These are phyloP conservation scores for Scaptomyza parva DNA, from an alignment of 2,888 invertebrate species.

Conservation along the genomic window DNA sequence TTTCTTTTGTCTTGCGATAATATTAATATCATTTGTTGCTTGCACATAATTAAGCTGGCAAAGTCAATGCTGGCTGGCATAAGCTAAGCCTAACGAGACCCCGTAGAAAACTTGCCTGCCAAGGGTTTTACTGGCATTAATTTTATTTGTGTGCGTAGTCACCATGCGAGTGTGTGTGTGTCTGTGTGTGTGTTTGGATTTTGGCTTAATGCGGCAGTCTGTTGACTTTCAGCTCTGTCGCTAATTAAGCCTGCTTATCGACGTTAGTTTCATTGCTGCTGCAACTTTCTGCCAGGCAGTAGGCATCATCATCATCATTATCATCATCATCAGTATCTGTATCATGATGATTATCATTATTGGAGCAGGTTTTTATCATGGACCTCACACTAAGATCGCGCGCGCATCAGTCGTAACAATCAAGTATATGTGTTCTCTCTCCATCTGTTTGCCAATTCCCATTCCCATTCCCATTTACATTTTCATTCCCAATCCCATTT, in stretches of 20 bases:
- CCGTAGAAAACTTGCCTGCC: slow-evolving; percentile 52
- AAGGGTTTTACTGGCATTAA: slow-evolving; percentile 52
- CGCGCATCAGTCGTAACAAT: slow-evolving; percentile 10
- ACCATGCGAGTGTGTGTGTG: slow-evolving; percentile 10
- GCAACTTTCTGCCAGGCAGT: slow-evolving; percentile 49
- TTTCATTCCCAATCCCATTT: slow-evolving; percentile 18
- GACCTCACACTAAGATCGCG: no score
- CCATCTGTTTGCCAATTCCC: slow-evolving; percentile 2
- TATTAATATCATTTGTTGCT: slow-evolving; percentile 80
- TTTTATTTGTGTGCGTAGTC: slow-evolving; percentile 50
- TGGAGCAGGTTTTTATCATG: slow-evolving; percentile 56
- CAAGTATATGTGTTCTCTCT: slow-evolving; percentile 1
- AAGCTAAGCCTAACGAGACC: slow-evolving; percentile 60
- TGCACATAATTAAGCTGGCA: slow-evolving; percentile 78
- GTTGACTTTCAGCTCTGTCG: slow-evolving; percentile 77
- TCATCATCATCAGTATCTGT: slow-evolving; percentile 1
- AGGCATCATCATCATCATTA: slow-evolving; percentile 12
- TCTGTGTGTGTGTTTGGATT: slow-evolving; percentile 36
- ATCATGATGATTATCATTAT: slow-evolving; percentile 14
- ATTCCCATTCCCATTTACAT: slow-evolving; percentile 14
- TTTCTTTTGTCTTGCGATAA: no score
- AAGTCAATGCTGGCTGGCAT: slow-evolving; percentile 36
- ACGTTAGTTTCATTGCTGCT: slow-evolving; percentile 68
- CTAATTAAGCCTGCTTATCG: slow-evolving; percentile 80
- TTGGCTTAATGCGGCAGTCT: slow-evolving; percentile 68